Evolutionary conservation across 2,888 invertebrate species (phyloP).

Genomic region (Mythimna albipuncta): DNA sequence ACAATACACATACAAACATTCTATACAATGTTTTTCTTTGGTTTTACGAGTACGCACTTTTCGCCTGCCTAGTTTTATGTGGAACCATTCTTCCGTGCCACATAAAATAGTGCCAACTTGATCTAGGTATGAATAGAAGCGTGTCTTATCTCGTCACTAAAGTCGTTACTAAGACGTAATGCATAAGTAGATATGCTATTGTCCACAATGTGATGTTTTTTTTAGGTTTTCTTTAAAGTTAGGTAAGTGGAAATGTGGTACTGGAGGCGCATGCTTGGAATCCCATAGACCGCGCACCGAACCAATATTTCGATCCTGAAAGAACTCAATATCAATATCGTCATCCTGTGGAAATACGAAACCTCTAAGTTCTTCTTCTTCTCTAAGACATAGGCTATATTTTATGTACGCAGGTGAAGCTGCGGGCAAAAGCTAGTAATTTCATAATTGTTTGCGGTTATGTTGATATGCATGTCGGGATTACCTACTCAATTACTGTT

Average conservation of each 20-base stretch:
- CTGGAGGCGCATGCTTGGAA: too few species aligned
- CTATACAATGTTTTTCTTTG: slow-evolving; percentile 29
- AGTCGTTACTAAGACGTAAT: slow-evolving; percentile 8
- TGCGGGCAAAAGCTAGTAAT: too few species aligned
- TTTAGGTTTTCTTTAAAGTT: neutral
- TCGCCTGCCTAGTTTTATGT: slow-evolving; percentile 35
- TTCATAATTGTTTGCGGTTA: slow-evolving; percentile 5
- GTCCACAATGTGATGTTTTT: neutral
- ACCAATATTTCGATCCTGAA: too few species aligned
- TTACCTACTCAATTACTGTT: neutral
- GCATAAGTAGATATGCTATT: neutral
- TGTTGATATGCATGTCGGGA: neutral
- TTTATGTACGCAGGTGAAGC: too few species aligned
- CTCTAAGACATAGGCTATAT: too few species aligned
- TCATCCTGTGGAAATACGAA: too few species aligned
- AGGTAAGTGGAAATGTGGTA: too few species aligned
- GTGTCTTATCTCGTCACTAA: slow-evolving; percentile 43
- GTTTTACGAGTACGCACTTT: slow-evolving; percentile 40
- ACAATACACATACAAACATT: slow-evolving; percentile 14
- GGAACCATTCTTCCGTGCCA: slow-evolving; percentile 26
- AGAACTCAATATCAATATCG: too few species aligned
- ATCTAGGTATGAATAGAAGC: slow-evolving; percentile 20
- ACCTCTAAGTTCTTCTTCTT: too few species aligned
- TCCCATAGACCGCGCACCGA: too few species aligned
- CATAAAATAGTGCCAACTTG: slow-evolving; percentile 35